Evolutionary conservation across 2,888 invertebrate genomes (phyloP).

Genomic region (Petrolisthes cinctipes): DNA sequence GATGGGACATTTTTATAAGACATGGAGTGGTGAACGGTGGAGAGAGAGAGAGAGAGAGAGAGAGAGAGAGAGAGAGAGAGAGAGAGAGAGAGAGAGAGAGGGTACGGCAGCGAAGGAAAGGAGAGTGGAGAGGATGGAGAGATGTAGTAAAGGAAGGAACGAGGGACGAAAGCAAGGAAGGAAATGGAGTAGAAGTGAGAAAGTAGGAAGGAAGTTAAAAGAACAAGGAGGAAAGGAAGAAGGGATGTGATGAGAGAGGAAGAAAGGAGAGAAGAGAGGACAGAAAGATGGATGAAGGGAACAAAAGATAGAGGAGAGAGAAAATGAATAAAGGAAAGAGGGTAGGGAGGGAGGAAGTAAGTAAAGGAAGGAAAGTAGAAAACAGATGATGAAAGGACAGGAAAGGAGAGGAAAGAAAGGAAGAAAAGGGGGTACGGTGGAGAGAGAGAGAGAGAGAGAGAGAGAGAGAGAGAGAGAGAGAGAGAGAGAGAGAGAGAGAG

Average conservation of each 20-base stretch:
- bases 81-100: slow-evolving; percentile 28
- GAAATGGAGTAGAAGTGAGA: slow-evolving; percentile 47
- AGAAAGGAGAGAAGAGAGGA: not conserved
- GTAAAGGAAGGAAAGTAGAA: slow-evolving; percentile 4
- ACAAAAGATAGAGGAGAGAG: slow-evolving; percentile 17
- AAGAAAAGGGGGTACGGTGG: slow-evolving; percentile 32
- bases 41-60: slow-evolving; percentile 3
- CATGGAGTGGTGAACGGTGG: slow-evolving; percentile 46
- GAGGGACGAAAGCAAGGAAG: slow-evolving; percentile 16
- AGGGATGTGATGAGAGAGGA: slow-evolving; percentile 19
- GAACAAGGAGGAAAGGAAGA: not conserved
- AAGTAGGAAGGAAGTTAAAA: not conserved
- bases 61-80: slow-evolving; percentile 17
- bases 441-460: too few relatives aligned
- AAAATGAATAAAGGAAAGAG: slow-evolving; percentile 47
- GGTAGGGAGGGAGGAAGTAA: slow-evolving; percentile 15
- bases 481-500: slow-evolving; percentile 5
- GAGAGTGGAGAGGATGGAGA: slow-evolving; percentile 11
- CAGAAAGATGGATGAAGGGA: slow-evolving; percentile 4
- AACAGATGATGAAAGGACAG: slow-evolving; percentile 9
- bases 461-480: slow-evolving; percentile 25
- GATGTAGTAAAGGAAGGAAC: slow-evolving; percentile 9
- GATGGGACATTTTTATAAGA: slow-evolving; percentile 54
- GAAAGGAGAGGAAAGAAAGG: slow-evolving; percentile 40
- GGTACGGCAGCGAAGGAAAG: slow-evolving; percentile 18